A percentile compares a stretch with the other conserved stretches of the same genome.
phyloP scores from a whole-genome alignment of 2,113 vertebrate genomes.

The Diadophis punctatus region DNA sequence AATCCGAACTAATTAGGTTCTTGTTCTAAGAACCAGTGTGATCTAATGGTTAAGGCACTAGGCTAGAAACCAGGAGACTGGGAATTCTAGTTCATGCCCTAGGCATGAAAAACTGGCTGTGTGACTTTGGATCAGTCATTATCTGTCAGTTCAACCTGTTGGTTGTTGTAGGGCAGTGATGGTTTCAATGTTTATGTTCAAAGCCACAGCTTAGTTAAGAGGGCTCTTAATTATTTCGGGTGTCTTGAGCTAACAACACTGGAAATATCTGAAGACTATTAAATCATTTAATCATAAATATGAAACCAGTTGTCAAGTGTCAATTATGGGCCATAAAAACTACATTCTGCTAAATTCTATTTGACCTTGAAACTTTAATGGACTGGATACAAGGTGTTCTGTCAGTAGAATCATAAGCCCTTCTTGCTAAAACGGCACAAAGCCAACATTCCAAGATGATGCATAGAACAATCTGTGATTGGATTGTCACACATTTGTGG shows the following conservation, averaged over 20 bases:
- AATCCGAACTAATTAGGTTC: neutral
- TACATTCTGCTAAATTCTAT: neutral
- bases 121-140: no score
- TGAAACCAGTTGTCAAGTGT: neutral
- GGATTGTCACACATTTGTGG: neutral
- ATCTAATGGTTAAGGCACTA: no score
- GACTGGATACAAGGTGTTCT: neutral
- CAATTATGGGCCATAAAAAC: neutral
- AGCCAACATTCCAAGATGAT: neutral
- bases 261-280: neutral
- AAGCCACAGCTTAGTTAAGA: neutral
- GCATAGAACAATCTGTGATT: neutral
- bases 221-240: neutral
- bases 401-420: neutral
- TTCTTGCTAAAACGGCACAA: neutral
- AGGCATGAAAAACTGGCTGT: no score
- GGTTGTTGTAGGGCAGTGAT: no score
- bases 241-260: neutral
- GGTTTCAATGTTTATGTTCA: neutral
- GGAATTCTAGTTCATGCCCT: no score
- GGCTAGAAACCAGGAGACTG: no score
- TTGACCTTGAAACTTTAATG: neutral
- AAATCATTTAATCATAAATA: neutral
- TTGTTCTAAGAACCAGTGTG: neutral
- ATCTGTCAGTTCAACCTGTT: no score